A percentile compares a stretch with the other conserved stretches of the same genome.
Evolutionary conservation across 2,888 invertebrate genomes (phyloP).

Genomic region (Abscondita cerata): DNA sequence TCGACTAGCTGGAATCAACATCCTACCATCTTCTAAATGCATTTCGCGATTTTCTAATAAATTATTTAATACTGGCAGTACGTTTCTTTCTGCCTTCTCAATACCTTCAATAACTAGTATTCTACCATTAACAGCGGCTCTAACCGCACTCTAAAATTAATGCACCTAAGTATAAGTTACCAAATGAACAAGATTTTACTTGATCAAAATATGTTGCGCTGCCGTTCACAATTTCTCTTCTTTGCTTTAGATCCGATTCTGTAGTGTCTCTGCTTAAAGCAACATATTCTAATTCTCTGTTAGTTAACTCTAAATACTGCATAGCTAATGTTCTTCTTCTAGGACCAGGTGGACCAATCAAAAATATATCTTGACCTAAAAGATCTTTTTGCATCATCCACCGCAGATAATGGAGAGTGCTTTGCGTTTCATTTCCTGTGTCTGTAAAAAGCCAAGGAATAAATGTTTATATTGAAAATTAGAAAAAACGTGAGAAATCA

Average conservation of each 20-base stretch:
- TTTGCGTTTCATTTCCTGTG: constrained; percentile 70
- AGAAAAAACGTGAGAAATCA: too few species aligned
- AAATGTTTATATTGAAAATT: too few species aligned
- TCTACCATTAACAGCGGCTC: constrained; percentile 88
- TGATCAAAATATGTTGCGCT: constrained; percentile 94
- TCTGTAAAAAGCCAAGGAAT: constrained; percentile 61
- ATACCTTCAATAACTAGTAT: constrained; percentile 93
- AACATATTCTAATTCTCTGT: constrained; percentile 91
- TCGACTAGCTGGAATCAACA: constrained; percentile 86
- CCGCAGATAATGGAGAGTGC: constrained; percentile 79
- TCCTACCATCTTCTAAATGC: constrained; percentile 96
- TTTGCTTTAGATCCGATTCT: constrained; percentile 95
- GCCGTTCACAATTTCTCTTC: constrained; percentile 87
- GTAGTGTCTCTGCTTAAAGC: constrained; percentile 95
- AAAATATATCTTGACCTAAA: constrained; percentile 93
- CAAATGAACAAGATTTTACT: constrained; percentile 59
- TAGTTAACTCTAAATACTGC: constrained; percentile 87
- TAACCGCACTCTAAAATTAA: constrained; percentile 80
- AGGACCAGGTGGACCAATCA: constrained; percentile 91
- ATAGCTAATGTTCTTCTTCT: constrained; percentile 82
- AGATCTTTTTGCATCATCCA: constrained; percentile 98
- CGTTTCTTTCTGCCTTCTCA: constrained; percentile 97
- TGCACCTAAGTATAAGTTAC: constrained; percentile 7
- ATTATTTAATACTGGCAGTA: constrained; percentile 94
- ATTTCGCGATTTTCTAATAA: constrained; percentile 96